Evolutionary conservation across 2,797 vertebrate genomes (phyloP).

Genomic region (Falco berigora): DNA sequence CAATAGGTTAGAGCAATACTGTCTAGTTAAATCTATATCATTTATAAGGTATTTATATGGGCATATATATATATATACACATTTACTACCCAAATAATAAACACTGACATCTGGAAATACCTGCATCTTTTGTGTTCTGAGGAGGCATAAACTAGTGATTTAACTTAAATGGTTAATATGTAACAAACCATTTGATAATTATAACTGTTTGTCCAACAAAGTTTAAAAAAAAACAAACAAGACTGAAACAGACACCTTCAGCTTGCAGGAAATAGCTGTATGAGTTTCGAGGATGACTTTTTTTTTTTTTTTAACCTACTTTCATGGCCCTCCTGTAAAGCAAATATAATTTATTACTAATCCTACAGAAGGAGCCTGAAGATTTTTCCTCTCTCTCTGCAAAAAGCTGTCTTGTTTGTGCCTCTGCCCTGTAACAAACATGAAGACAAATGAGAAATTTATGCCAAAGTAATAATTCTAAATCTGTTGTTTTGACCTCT

Average conservation of each 20-base stretch:
- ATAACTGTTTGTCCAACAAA: background rate
- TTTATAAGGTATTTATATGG: background rate
- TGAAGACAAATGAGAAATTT: conserved; percentile 36
- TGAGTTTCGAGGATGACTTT: background rate
- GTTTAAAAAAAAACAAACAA: background rate
- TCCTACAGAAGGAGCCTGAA: background rate
- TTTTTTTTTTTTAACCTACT: conserved; percentile 2
- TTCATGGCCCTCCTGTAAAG: background rate
- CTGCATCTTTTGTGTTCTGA: background rate
- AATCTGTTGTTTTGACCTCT: conserved; percentile 53
- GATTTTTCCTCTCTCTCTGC: background rate
- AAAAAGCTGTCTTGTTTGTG: conserved; percentile 25
- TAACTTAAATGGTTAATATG: background rate
- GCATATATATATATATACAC: no score
- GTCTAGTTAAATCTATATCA: background rate
- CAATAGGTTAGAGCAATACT: background rate
- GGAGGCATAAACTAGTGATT: background rate
- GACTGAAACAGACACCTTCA: background rate
- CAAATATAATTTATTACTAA: background rate
- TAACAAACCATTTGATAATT: background rate
- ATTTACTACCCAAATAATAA: background rate
- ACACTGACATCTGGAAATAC: background rate
- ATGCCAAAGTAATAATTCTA: conserved; percentile 39
- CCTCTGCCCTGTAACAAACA: conserved; percentile 33
- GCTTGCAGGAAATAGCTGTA: background rate